These are phyloP conservation scores for Netelia fuscicornis DNA, from an alignment of 2,888 invertebrate species.

Conservation along the genomic window DNA sequence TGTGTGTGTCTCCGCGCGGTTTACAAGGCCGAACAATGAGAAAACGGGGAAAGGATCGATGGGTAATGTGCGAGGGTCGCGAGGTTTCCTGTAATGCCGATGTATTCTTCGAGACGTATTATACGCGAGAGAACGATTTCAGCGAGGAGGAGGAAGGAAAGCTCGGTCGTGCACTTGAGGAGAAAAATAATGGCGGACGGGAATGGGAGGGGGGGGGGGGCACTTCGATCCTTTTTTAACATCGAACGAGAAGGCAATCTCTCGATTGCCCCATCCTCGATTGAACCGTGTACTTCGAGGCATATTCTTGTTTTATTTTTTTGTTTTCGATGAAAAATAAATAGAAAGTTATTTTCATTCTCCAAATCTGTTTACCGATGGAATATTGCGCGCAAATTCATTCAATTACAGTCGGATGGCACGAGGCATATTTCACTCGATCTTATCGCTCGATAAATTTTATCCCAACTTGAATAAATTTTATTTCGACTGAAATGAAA, in stretches of 20 bases:
- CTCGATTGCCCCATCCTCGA: slow-evolving; percentile 16
- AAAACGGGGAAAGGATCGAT: slow-evolving; percentile 9
- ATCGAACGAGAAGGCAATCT: slow-evolving; percentile 40
- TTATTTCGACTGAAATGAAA: background rate
- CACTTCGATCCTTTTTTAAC: background rate
- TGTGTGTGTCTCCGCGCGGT: background rate
- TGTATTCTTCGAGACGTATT: background rate
- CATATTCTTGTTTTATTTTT: background rate
- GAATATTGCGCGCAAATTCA: background rate
- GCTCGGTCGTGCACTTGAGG: background rate
- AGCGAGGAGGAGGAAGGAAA: background rate
- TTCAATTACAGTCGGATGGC: background rate
- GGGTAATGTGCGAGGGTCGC: slow-evolving; percentile 12
- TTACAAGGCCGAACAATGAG: background rate
- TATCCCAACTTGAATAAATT: background rate
- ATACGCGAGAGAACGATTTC: background rate
- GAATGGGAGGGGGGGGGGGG: background rate
- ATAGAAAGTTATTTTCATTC: background rate
- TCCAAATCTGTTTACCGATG: background rate
- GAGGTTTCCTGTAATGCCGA: too few species aligned
- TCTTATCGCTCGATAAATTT: background rate
- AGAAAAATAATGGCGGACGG: slow-evolving; percentile 45
- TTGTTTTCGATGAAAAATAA: background rate
- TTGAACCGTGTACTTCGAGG: slow-evolving; percentile 28
- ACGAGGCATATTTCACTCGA: background rate